Conservation (phyloP, 2,888 invertebrate genomes). For the Hypomecis atomaria region DNA sequence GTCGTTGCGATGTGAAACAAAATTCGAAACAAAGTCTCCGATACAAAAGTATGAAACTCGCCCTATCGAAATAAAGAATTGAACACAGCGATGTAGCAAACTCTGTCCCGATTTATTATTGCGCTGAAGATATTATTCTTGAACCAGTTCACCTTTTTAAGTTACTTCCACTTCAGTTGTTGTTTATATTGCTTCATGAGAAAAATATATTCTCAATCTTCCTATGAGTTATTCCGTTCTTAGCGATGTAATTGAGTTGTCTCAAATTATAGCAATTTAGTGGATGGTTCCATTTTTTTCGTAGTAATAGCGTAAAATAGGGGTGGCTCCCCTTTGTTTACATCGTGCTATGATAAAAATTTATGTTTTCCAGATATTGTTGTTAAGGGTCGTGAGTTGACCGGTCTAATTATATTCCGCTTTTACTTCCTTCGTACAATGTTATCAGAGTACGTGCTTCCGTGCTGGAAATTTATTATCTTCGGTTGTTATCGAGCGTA, state of each 20-base stretch:
- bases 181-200: constrained; percentile 23
- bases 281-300: constrained; percentile 23
- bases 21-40: constrained; percentile 47
- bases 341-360: constrained; percentile 33
- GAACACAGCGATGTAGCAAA: constrained; percentile 49
- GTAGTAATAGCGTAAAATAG: constrained; percentile 23
- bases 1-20: constrained; percentile 29
- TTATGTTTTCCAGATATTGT: constrained; percentile 31
- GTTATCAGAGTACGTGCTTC: constrained; percentile 38
- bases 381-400: constrained; percentile 37
- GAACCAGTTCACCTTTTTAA: constrained; percentile 29
- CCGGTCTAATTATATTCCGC: constrained; percentile 27
- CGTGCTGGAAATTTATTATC: constrained; percentile 32
- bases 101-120: constrained; percentile 56
- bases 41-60: constrained; percentile 52
- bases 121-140: constrained; percentile 46
- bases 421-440: constrained; percentile 32
- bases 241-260: constrained; percentile 12
- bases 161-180: constrained; percentile 23
- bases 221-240: constrained; percentile 12
- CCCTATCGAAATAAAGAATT: constrained; percentile 49
- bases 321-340: constrained; percentile 36
- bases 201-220: constrained; percentile 25
- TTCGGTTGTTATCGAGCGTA: constrained; percentile 18
- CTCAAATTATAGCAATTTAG: constrained; percentile 28